Percentiles rank a stretch among this genome's conserved stretches.
Conservation (phyloP, 92 coral and sea anemone genomes). For the Galaxea fascicularis region DNA sequence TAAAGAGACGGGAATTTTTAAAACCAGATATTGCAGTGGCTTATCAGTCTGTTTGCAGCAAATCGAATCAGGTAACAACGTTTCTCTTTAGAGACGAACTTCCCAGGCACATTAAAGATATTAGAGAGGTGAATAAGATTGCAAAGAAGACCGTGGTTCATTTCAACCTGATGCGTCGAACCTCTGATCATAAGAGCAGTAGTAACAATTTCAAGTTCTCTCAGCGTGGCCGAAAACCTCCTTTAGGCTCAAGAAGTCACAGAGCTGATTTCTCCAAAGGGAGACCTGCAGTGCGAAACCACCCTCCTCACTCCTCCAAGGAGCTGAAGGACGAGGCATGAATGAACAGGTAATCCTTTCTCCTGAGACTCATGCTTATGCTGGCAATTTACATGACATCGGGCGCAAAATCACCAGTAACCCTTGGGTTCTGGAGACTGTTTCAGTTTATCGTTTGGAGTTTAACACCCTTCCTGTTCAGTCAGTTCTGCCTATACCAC, state of each 20-base stretch:
- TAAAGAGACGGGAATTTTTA: no score
- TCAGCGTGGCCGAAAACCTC: not conserved
- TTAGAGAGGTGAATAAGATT: no score
- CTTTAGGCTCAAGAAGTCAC: not conserved
- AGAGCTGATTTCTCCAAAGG: not conserved
- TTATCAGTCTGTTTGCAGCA: no score
- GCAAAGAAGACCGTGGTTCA: not conserved
- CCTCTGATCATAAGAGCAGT: not conserved
- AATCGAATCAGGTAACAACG: no score
- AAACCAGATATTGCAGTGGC: no score
- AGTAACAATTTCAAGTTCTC: slow-evolving; percentile 35
- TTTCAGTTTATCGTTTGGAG: slow-evolving; percentile 58
- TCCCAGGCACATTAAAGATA: no score
- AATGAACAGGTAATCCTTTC: not conserved
- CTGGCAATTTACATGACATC: not conserved
- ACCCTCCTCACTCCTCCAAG: not conserved
- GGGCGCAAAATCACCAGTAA: not conserved
- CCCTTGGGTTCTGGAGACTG: slow-evolving; percentile 22
- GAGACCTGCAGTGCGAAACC: not conserved
- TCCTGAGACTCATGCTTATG: not conserved
- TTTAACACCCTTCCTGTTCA: slow-evolving; percentile 48
- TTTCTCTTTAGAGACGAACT: no score
- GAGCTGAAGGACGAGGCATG: not conserved
- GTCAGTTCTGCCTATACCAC: slow-evolving; percentile 15
- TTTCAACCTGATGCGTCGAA: not conserved